Percentiles rank a stretch among this genome's conserved stretches.
Evolutionary conservation across 2,113 vertebrate species (phyloP).

Genomic region (Laterallus jamaicensis): DNA sequence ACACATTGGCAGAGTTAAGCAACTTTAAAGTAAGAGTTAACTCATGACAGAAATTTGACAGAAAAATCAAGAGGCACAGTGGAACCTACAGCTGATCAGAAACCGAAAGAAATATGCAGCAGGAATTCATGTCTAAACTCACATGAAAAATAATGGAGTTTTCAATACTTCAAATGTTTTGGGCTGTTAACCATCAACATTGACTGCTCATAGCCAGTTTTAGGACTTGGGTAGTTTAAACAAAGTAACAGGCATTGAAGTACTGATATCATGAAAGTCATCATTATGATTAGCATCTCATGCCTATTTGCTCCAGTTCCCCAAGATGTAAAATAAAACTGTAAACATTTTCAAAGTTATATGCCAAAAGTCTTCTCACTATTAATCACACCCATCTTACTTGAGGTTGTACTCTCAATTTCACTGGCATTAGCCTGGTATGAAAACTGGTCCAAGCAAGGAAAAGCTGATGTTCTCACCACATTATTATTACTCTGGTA

Average conservation of each 20-base stretch:
- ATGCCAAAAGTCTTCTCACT: background rate
- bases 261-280: background rate
- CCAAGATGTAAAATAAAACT: background rate
- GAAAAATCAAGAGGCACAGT: background rate
- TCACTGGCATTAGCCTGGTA: background rate
- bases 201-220: background rate
- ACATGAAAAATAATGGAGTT: background rate
- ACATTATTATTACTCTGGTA: background rate
- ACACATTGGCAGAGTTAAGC: background rate
- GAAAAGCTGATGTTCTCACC: background rate
- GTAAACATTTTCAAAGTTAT: background rate
- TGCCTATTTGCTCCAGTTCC: background rate
- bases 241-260: background rate
- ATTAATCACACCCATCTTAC: background rate
- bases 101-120: background rate
- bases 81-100: background rate
- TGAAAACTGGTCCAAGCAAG: background rate
- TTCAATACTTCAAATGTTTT: background rate
- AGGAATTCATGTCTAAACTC: background rate
- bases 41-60: background rate
- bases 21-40: background rate
- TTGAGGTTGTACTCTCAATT: background rate
- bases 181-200: background rate
- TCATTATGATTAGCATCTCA: slow-evolving; percentile 7
- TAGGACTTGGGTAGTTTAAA: background rate